phyloP scores from a whole-genome alignment of 2,113 vertebrate genomes.

The Eubucco bourcierii region DNA sequence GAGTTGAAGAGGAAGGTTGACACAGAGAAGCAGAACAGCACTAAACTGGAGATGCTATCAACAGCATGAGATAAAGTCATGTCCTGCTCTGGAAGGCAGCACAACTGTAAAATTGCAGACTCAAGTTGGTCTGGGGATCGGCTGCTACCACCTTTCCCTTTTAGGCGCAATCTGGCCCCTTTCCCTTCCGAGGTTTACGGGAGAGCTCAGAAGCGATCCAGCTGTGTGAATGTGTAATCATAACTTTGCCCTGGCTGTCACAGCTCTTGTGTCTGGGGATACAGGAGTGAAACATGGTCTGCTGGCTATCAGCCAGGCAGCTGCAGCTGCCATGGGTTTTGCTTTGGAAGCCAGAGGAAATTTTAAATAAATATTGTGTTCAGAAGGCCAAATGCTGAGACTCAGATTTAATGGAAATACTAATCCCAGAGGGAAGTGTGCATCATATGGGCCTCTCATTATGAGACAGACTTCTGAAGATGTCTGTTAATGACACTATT shows the following conservation, averaged over 20 bases:
- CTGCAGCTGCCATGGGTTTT: background rate
- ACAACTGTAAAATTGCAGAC: background rate
- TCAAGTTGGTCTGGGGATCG: background rate
- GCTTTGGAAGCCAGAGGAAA: background rate
- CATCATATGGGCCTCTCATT: background rate
- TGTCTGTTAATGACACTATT: slow-evolving; percentile 34
- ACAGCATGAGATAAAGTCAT: background rate
- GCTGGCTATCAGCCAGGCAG: background rate
- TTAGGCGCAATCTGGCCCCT: background rate
- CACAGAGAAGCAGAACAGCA: background rate
- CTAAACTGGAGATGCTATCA: background rate
- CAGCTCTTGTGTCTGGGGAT: background rate
- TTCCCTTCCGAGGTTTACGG: background rate
- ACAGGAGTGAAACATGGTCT: accelerated
- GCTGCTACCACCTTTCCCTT: background rate
- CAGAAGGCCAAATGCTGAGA: background rate
- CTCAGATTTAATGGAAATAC: background rate
- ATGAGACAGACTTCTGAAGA: slow-evolving; percentile 23
- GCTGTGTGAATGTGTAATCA: accelerated
- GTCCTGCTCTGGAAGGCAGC: background rate
- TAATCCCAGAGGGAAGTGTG: slow-evolving; percentile 9
- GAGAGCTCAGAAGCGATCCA: accelerated
- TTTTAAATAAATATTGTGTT: slow-evolving; percentile 23
- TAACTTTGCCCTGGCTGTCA: background rate
- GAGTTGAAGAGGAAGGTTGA: background rate